Evolutionary conservation across 2,888 invertebrate genomes (phyloP), one percentile per base, ranked within the genome.

Genomic region (Pollenia griseotomentosa): DNA sequence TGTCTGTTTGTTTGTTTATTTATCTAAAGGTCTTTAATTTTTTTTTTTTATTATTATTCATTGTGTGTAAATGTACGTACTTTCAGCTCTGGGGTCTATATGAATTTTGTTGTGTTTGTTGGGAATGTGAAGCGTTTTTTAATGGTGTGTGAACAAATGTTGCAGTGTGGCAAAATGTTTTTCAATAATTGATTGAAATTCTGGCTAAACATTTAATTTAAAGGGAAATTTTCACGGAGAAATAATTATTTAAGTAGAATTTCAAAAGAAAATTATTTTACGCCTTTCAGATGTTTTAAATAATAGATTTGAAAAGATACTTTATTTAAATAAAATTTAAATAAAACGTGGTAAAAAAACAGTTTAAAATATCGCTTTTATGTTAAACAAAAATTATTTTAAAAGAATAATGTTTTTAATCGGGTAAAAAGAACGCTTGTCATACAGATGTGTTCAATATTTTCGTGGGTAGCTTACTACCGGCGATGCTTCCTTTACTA

Each of bases 111-210:
- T 71, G 48, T 59, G 51, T 70, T 44, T 48, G 7, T 61, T 61
- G n/a, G 19, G n/a, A 48, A 46, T 48, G 5, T 10, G 23, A 53
- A 44, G 8, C 2, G 3, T 57, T 59, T 73, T 48, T 79, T 70
- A 63, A 77, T 82, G 53, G 48, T 78, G 82, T 80, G 85, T 51
- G 70, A 82, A 75, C 48, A 40, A 79, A 83, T 73, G 16, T 51
- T 73, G 46, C 66, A 82, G 73, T 82, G 42, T 51, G 55, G 66
- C 11, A 44, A 51, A 61, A 14, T 61, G 33, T 33, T 16, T 66
- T n/a, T 23, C 12, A 55, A 57, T 10, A 61, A 59, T 71, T 44
- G 8, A 42, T 71, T 1, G 8, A 53, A 12, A 46, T 53, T 70
- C 40, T 53, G 46, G 7, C 6, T 40, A 23, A 46, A 23, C 51